Evolutionary conservation across 2,888 invertebrate genomes (phyloP).

Genomic region (Sarcophaga carnaria): DNA sequence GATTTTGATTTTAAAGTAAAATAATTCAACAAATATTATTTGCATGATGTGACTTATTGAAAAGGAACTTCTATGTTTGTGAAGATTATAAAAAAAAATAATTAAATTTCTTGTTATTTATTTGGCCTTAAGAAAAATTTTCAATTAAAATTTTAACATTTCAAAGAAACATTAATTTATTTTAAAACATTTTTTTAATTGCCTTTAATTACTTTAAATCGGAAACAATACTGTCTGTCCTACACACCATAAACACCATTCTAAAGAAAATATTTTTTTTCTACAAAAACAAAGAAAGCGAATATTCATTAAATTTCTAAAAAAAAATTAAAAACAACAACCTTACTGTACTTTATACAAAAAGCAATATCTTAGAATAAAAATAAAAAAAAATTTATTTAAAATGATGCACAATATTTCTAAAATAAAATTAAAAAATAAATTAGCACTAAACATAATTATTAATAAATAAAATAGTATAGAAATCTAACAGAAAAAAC

Average conservation of each 20-base stretch:
- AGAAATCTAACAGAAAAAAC: constrained; percentile 24
- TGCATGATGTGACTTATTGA: no score
- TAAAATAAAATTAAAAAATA: constrained; percentile 28
- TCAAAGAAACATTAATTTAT: not conserved
- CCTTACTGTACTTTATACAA: constrained; percentile 54
- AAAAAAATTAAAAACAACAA: constrained; percentile 15
- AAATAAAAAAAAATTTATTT: constrained; percentile 13
- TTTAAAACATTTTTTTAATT: not conserved
- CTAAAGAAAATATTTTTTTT: not conserved
- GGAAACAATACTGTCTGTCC: not conserved
- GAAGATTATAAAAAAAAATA: no score
- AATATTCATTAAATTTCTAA: constrained; percentile 8
- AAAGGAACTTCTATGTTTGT: no score
- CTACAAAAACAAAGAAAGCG: not conserved
- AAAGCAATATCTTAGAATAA: constrained; percentile 64
- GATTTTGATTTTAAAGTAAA: no score
- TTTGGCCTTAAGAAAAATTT: no score
- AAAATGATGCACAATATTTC: constrained; percentile 64
- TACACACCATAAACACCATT: constrained; percentile 22
- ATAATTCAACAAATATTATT: no score
- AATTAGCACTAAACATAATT: constrained; percentile 52
- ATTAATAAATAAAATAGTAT: constrained; percentile 13
- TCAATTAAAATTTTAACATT: not conserved
- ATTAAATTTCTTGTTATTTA: no score
- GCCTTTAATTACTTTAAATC: not conserved